Evolutionary conservation across 2,888 invertebrate genomes (phyloP).

Genomic region (Drosophila villosipedis): DNA sequence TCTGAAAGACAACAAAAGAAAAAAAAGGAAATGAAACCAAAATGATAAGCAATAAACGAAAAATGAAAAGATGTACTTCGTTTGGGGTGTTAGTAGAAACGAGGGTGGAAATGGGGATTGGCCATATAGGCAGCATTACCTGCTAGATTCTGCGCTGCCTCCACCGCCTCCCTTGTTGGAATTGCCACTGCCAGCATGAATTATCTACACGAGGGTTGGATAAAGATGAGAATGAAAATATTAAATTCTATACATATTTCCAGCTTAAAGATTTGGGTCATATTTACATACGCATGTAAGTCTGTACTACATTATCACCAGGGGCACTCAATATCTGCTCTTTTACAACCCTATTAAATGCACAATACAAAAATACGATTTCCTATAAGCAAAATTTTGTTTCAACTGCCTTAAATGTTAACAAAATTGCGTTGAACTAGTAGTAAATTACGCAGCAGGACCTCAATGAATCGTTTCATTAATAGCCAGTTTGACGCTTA

Average conservation of each 20-base stretch:
- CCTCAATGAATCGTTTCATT: constrained; percentile 32
- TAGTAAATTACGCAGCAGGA: constrained; percentile 10
- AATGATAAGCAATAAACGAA: constrained; percentile 52
- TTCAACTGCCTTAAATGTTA: not conserved
- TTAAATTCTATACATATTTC: constrained; percentile 20
- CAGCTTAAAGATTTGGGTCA: constrained; percentile 24
- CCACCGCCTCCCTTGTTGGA: constrained; percentile 86
- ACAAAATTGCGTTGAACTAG: constrained; percentile 10
- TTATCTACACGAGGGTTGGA: constrained; percentile 87
- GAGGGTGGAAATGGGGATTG: not conserved
- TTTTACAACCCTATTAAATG: not conserved
- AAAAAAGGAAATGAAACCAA: constrained; percentile 45
- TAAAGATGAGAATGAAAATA: constrained; percentile 27
- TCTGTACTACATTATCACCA: not conserved
- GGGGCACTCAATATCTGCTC: constrained; percentile 10
- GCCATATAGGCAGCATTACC: constrained; percentile 84
- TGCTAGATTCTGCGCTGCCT: constrained; percentile 86
- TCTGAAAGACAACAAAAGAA: constrained; percentile 69
- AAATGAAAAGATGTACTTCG: constrained; percentile 25
- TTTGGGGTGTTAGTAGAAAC: constrained; percentile 29
- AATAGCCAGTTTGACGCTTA: constrained; percentile 18
- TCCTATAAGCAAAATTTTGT: not conserved
- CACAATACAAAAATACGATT: not conserved
- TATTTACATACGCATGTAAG: constrained; percentile 3
- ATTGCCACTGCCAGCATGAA: constrained; percentile 86